phyloP scores from a whole-genome alignment of 2,797 vertebrate genomes.

The Apodemus agrarius region DNA sequence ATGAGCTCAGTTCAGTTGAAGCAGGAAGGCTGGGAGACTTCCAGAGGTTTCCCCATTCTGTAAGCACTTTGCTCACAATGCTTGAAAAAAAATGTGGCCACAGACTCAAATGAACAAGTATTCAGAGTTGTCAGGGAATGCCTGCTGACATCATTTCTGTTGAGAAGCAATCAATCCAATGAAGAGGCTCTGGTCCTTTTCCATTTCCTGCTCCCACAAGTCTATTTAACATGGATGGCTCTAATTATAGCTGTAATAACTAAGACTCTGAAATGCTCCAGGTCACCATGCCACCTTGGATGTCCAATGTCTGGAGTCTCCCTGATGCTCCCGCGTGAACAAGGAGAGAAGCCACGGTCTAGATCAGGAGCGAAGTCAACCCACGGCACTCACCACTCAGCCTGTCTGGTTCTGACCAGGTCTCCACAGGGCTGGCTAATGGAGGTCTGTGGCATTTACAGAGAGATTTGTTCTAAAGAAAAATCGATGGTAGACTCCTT shows the following conservation, averaged over 20 bases:
- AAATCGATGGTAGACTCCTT: slow-evolving; percentile 85
- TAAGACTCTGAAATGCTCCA: slow-evolving; percentile 1
- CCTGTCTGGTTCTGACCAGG: slow-evolving; percentile 55
- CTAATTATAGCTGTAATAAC: slow-evolving; percentile 48
- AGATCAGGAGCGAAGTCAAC: background rate
- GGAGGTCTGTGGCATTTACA: slow-evolving; percentile 81
- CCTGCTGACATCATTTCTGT: slow-evolving; percentile 4
- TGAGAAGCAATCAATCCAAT: slow-evolving; percentile 63
- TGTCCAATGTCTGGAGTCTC: background rate
- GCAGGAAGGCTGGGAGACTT: background rate
- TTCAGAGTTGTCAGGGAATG: background rate
- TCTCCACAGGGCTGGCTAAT: slow-evolving; percentile 78
- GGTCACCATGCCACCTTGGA: background rate
- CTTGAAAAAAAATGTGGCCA: slow-evolving; percentile 32
- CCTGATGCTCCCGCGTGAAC: background rate
- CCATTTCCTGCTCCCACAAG: slow-evolving; percentile 34
- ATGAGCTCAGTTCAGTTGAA: background rate
- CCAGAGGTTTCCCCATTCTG: background rate
- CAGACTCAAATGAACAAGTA: background rate
- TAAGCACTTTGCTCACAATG: background rate
- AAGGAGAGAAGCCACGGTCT: background rate
- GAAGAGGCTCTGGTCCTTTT: background rate
- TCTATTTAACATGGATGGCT: slow-evolving; percentile 37
- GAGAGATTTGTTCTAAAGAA: slow-evolving; percentile 79
- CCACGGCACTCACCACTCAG: slow-evolving; percentile 29